Conservation (phyloP, 2,797 vertebrate genomes). For the Microcaecilia unicolor region DNA sequence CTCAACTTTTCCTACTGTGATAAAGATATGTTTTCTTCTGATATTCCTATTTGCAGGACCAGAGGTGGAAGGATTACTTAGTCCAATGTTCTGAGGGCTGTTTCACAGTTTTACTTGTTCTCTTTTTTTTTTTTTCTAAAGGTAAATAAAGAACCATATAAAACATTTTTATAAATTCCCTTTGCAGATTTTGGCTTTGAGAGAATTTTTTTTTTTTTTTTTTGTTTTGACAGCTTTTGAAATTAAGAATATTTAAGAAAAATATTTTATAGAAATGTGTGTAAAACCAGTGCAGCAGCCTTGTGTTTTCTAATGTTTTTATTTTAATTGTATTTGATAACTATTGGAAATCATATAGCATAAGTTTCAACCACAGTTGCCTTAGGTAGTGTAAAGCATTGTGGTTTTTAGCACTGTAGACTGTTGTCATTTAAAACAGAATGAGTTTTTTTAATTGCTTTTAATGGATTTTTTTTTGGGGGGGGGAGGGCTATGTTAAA, state of each 20-base stretch:
- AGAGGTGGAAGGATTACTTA: neutral
- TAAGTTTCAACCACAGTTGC: conserved; percentile 3
- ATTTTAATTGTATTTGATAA: conserved; percentile 10
- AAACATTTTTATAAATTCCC: conserved; percentile 4
- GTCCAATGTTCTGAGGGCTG: neutral
- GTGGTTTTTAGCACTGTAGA: neutral
- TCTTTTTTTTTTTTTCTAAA: neutral
- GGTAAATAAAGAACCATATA: no score
- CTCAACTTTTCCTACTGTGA: no score
- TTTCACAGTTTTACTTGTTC: conserved; percentile 11
- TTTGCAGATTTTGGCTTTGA: neutral
- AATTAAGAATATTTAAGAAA: conserved; percentile 3
- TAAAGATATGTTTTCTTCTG: neutral
- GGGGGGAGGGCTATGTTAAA: no score
- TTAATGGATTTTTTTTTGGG: no score
- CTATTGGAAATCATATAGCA: conserved; percentile 5
- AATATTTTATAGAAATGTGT: conserved; percentile 5
- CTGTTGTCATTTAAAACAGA: neutral
- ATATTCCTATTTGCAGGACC: neutral
- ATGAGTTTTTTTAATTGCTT: neutral
- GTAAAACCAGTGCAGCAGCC: neutral
- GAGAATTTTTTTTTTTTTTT: neutral
- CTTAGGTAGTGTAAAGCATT: conserved; percentile 17
- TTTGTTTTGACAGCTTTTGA: conserved; percentile 1
- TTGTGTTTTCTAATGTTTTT: neutral